These are phyloP conservation scores for Calameuta pallipes DNA, from an alignment of 2,888 invertebrate species.

Conservation along the genomic window DNA sequence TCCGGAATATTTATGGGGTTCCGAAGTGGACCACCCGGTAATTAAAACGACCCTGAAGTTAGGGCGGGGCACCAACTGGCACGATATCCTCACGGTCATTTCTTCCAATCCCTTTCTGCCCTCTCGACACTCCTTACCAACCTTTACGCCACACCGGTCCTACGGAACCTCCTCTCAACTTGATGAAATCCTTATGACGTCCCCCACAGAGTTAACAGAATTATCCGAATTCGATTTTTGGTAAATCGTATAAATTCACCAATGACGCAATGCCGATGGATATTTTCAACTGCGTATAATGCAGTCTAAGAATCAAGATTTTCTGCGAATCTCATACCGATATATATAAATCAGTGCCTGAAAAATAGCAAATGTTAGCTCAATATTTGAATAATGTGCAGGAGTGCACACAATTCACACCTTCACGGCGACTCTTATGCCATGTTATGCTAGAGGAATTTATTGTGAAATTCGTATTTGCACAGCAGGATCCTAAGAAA, in stretches of 20 bases:
- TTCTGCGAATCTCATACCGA: not conserved
- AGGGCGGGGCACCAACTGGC: constrained; percentile 55
- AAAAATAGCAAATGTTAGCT: not conserved
- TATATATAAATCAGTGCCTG: not conserved
- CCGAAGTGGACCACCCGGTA: constrained; percentile 61
- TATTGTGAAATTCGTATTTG: not conserved
- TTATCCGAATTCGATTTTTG: not conserved
- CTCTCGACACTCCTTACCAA: constrained; percentile 3
- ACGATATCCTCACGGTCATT: constrained; percentile 46
- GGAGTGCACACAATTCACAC: not conserved
- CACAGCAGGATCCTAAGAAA: not conserved
- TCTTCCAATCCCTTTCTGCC: constrained; percentile 22
- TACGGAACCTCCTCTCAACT: not conserved
- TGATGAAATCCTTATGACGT: not conserved
- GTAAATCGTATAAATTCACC: not conserved
- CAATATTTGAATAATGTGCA: not conserved
- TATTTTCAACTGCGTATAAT: not conserved
- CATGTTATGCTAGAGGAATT: not conserved
- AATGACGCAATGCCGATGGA: not conserved
- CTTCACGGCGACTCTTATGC: not conserved
- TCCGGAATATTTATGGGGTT: constrained; percentile 59
- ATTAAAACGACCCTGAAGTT: constrained; percentile 60
- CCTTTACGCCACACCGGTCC: constrained; percentile 1
- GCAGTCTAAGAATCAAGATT: not conserved
- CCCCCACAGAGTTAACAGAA: not conserved